A percentile compares a stretch with the other conserved stretches of the same genome.
Evolutionary conservation across 1,140 invertebrate genomes (phyloP).

Genomic region (Cydia pomonella): DNA sequence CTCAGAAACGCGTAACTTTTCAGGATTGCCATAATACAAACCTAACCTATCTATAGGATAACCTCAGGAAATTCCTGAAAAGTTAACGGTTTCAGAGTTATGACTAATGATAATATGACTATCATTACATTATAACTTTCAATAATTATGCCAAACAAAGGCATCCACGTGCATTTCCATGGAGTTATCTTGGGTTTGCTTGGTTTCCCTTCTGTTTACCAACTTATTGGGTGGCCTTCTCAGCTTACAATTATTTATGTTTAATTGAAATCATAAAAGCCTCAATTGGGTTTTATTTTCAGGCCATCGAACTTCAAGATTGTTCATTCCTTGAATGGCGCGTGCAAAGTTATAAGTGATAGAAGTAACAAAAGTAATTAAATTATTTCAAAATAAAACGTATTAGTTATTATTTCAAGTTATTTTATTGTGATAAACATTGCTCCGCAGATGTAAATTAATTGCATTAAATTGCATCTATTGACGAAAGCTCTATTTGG

Average conservation of each 20-base stretch:
- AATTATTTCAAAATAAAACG: conserved; percentile 78
- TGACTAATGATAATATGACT: too few species aligned
- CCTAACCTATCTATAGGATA: too few species aligned
- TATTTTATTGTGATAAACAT: conserved; percentile 57
- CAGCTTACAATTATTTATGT: neutral
- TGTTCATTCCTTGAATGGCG: conserved; percentile 58
- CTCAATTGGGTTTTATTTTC: conserved; percentile 67
- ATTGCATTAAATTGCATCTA: conserved; percentile 8
- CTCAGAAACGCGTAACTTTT: too few species aligned
- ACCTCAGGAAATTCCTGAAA: too few species aligned
- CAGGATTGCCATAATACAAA: too few species aligned
- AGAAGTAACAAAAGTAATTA: conserved; percentile 76
- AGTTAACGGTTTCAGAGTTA: too few species aligned
- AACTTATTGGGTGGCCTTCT: neutral
- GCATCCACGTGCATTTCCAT: too few species aligned
- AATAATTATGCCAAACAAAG: too few species aligned
- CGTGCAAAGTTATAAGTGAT: conserved; percentile 74
- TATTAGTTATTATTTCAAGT: conserved; percentile 57
- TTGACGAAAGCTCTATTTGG: conserved; percentile 38
- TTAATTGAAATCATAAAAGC: conserved; percentile 24
- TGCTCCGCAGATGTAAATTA: conserved; percentile 22
- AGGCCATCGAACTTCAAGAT: conserved; percentile 65
- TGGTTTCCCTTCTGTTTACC: neutral
- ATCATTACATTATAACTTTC: too few species aligned
- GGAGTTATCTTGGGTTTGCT: neutral